Evolutionary conservation across 1,140 invertebrate genomes (phyloP), one percentile per base, ranked within the genome.

Genomic region (Latrodectus geometricus): DNA sequence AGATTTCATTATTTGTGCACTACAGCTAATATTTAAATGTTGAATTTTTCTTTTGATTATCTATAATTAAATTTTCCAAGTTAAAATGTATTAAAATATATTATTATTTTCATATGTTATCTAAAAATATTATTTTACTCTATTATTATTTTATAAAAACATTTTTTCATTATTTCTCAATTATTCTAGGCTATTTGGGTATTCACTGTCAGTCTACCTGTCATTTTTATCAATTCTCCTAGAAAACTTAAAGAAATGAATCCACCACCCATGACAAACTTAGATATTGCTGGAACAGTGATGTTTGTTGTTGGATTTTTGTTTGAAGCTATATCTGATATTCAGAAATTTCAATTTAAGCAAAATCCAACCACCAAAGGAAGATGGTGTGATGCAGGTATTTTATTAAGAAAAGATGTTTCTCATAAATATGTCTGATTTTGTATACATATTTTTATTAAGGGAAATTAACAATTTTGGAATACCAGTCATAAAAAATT

Each of bases 221-320:
- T 97, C 17, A 97, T 97, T 72, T 96, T 97, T 78, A 95, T 97
- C 50, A 97, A 98, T 91, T 96, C 96, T 0, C 95, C 95, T n/a
- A 92, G 94, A 82, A 94, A 96, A 90, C 54, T 74, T 61, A 49
- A 15, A 72, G 17, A 80, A 50, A 35, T 77, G n/a, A 94, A 94
- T 8, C 95, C 95, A 3, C 96, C 95, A 0, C 96, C 96, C 95
- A 96, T 96, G 72, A 88, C 88, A 0, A 94, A 94, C 0, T 91
- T 96, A 48, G 96, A 97, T 90, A 96, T 96, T 56, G 93, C 95
- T 21, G 97, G 97, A 14, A 95, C 95, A 65, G 94, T 95, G 4
- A 91, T 98, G 73, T 98, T 97, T 90, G 92, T 95, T 8, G 92
- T 95, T 82, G 97, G 97, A 9, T 92, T 98, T 49, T 89, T 97